Percentiles rank a stretch among this genome's conserved stretches.
These are phyloP conservation scores for Drosophila bipectinata DNA, from an alignment of 1,140 invertebrate genomes.

Conservation along the genomic window DNA sequence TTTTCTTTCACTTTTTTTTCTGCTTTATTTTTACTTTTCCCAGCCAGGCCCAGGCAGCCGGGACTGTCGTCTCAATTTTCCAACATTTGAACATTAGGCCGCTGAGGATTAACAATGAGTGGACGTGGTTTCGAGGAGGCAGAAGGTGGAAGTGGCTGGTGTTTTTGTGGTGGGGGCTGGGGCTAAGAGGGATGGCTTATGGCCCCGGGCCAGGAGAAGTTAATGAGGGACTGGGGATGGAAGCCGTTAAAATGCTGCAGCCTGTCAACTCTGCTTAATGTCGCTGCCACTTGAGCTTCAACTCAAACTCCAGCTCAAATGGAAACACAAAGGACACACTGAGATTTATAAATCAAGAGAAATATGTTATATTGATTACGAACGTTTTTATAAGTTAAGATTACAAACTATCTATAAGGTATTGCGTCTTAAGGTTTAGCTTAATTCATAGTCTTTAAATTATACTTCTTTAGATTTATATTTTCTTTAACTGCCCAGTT, in stretches of 20 bases:
- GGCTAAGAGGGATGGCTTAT: not conserved
- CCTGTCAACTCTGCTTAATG: constrained; percentile 74
- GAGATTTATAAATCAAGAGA: not conserved
- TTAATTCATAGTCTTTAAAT: too few relatives aligned
- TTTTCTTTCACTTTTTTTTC: not conserved
- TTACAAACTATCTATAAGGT: too few relatives aligned
- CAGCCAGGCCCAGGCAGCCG: constrained; percentile 3
- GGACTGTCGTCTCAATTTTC: constrained; percentile 75
- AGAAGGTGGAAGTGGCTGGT: constrained; percentile 14
- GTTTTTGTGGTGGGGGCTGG: constrained; percentile 18
- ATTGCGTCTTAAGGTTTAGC: too few relatives aligned
- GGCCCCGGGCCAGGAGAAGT: constrained; percentile 59
- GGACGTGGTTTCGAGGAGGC: constrained; percentile 16
- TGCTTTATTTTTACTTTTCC: constrained; percentile 33
- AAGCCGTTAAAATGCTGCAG: constrained; percentile 43
- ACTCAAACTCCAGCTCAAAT: constrained; percentile 15
- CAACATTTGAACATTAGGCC: constrained; percentile 82
- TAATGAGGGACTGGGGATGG: constrained; percentile 54
- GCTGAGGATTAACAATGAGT: constrained; percentile 77
- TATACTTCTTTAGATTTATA: not conserved
- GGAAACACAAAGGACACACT: constrained; percentile 7
- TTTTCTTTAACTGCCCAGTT: not conserved
- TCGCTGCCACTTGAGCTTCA: constrained; percentile 40
- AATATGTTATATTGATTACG: not conserved
- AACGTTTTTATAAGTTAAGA: too few relatives aligned